phyloP scores from a whole-genome alignment of 2,113 vertebrate genomes.

The Megaceryle maxima region DNA sequence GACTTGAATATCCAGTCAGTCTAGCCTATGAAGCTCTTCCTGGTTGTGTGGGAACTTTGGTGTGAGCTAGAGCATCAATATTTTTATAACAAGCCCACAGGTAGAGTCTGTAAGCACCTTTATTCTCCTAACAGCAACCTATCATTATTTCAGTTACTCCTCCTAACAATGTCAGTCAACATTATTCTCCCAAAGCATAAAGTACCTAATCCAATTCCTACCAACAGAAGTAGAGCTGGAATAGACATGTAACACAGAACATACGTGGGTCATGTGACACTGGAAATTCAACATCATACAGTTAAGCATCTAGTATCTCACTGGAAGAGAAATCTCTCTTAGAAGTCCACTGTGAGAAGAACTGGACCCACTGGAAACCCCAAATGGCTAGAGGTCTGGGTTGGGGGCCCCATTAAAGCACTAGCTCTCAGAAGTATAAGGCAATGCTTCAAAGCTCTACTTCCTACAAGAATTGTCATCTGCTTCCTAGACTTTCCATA shows the following conservation, averaged over 20 bases:
- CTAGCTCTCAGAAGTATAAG: neutral
- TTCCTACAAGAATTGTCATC: neutral
- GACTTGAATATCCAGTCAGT: neutral
- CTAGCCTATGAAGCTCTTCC: neutral
- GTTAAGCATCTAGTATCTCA: neutral
- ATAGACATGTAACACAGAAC: neutral
- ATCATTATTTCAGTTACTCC: neutral
- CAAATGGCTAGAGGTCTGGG: neutral
- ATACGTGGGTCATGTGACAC: neutral
- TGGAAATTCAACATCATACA: neutral
- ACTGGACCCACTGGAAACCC: neutral
- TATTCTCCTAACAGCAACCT: neutral
- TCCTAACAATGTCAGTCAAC: neutral
- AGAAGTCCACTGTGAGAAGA: neutral
- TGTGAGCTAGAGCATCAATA: neutral
- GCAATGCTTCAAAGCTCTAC: neutral
- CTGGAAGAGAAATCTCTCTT: neutral
- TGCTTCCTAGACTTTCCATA: neutral
- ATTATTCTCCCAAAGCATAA: neutral
- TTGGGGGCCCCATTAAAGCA: neutral
- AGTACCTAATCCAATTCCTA: neutral
- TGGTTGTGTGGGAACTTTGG: neutral
- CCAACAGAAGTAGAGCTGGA: neutral
- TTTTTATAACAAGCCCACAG: neutral
- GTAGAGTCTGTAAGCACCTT: neutral